These are phyloP conservation scores for Casuarius casuarius DNA, from an alignment of 2,113 vertebrate species.

Conservation along the genomic window DNA sequence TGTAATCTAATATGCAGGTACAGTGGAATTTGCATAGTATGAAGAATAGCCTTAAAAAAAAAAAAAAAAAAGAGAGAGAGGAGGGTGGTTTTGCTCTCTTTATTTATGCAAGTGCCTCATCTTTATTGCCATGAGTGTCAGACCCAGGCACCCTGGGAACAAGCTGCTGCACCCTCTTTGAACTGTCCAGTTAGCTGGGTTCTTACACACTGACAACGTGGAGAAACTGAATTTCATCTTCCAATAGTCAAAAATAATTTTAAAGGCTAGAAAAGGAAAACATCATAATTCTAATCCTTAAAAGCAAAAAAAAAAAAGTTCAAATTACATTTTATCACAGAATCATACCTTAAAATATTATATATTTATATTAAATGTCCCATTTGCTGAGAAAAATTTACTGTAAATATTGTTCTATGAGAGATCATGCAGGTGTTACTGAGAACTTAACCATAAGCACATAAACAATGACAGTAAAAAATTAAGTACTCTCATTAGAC, in stretches of 20 bases:
- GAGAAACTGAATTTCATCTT: neutral
- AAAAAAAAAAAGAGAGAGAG: neutral
- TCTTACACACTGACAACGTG: neutral
- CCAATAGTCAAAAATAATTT: neutral
- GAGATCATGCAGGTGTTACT: neutral
- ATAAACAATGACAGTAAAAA: neutral
- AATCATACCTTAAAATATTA: neutral
- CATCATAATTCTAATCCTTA: neutral
- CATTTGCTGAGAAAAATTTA: neutral
- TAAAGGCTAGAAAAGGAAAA: neutral
- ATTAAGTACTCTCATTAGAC: neutral
- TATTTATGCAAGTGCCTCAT: neutral
- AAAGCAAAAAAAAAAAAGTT: neutral
- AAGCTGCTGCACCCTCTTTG: neutral
- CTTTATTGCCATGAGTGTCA: neutral
- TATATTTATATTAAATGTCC: neutral
- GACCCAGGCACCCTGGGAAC: neutral
- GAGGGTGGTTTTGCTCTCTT: neutral
- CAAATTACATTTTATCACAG: neutral
- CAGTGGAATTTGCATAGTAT: neutral
- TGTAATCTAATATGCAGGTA: neutral
- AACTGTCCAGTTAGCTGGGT: neutral
- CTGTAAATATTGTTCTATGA: neutral
- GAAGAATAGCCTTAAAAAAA: neutral
- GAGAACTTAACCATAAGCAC: neutral